A percentile compares a stretch with the other conserved stretches of the same genome.
phyloP scores from a whole-genome alignment of 1,140 invertebrate genomes.

The roundworm (Caenorhabditis elegans) region WBcel235 BX284605.5:9625501-9626000 shows the following conservation, averaged over 20 bases:
- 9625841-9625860: slow-evolving; percentile 28
- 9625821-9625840: slow-evolving; percentile 36
- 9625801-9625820: slow-evolving; percentile 36
- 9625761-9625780: slow-evolving; percentile 31
- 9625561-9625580: slow-evolving; percentile 22
- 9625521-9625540: background rate
- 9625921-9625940: background rate
- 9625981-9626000: slow-evolving; percentile 18
- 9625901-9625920: background rate
- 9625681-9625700: slow-evolving; percentile 15
- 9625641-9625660: slow-evolving; percentile 33
- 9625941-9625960: background rate
- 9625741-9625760: slow-evolving; percentile 29
- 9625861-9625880: slow-evolving; percentile 13
- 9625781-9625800: slow-evolving; percentile 32
- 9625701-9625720: slow-evolving; percentile 37
- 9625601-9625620: slow-evolving; percentile 36
- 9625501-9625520: background rate
- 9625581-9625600: slow-evolving; percentile 32
- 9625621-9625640: slow-evolving; percentile 37
- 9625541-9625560: slow-evolving; percentile 27
- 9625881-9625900: slow-evolving; percentile 24
- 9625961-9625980: background rate
- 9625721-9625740: slow-evolving; percentile 24
- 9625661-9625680: slow-evolving; percentile 36